These are phyloP conservation scores for Arctia plantaginis DNA, from an alignment of 2,888 invertebrate genomes.

Conservation along the genomic window DNA sequence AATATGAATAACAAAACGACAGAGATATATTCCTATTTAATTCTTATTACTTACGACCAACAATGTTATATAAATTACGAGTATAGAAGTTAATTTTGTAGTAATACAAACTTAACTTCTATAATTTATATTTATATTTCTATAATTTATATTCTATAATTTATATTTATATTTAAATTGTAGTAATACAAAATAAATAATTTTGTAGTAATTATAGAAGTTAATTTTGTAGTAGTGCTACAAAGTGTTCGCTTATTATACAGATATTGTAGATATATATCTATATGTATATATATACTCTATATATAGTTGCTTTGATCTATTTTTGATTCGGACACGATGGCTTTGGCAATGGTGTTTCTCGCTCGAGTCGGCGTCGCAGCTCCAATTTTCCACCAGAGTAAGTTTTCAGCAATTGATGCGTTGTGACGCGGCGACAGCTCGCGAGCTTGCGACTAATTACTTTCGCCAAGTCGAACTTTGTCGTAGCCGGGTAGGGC, in stretches of 20 bases:
- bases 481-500: slow-evolving; percentile 67
- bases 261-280: slow-evolving; percentile 34
- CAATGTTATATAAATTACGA: slow-evolving; percentile 79
- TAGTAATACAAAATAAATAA: slow-evolving; percentile 61
- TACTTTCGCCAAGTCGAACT: slow-evolving; percentile 77
- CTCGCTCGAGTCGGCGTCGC: slow-evolving; percentile 71
- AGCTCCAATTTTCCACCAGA: slow-evolving; percentile 82
- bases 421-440: slow-evolving; percentile 81
- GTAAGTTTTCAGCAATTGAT: slow-evolving; percentile 73
- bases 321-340: slow-evolving; percentile 51
- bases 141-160: too few relatives aligned
- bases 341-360: slow-evolving; percentile 64
- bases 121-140: too few relatives aligned
- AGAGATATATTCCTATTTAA: slow-evolving; percentile 84
- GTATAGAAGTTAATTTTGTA: slow-evolving; percentile 63
- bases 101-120: too few relatives aligned
- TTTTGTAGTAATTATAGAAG: slow-evolving; percentile 60
- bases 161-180: too few relatives aligned
- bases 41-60: slow-evolving; percentile 79
- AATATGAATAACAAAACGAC: slow-evolving; percentile 86
- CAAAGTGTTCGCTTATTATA: slow-evolving; percentile 45
- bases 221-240: slow-evolving; percentile 57
- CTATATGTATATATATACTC: background rate
- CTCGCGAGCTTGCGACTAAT: slow-evolving; percentile 76
- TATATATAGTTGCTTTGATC: slow-evolving; percentile 39